Base-by-base conservation (phyloP, 2,888 invertebrate species). In the Harpagoxenus sublaevis region DNA sequence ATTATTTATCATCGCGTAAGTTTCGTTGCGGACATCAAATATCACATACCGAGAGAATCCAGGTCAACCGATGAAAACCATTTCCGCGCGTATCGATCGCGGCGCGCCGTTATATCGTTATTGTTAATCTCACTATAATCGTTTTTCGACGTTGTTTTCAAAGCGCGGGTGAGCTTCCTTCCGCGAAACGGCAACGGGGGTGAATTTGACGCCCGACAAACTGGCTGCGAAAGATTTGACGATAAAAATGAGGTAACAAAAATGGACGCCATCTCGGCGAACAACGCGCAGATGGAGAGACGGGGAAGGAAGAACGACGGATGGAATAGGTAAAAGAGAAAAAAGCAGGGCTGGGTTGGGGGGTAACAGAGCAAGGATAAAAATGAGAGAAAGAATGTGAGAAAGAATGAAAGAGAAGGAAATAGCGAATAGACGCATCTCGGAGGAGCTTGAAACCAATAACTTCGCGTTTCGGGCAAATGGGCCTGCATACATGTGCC, bases 361-460 rank as follows among this genome's bases (percentile, higher is more conserved):
- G 12, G 62, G 23, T 15, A 65, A 57, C 18, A 51, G 42, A 60
- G 45, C 39, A 10, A 51, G 42, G 18, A 55, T 31, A 39, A 77
- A 78, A 48, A 48, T 42, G 60, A 48, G 57, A 15, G 65, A n/a
- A 35, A 65, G 55, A 66, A 28, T 48, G 6, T 3, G 31, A 31
- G 31, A 1, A 31, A 31, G 3, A 31, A 31, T 31, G 18, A 23
- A 39, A 74, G 31, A 51, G 15, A 66, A 51, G 73, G 42, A 60
- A n/a, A 66, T 55, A 35, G 55, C 74, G 86, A 71, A 68, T 86
- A 75, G 83, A 31, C 63, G 84, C 79, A 86, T 85, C 84, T 85
- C 84, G 78, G n/a, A 71, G 28, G 71, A 55, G 57, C 35, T 55
- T 45, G 71, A 79, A 87, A 89, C 84, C 86, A 88, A 89, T 90